phyloP scores from a whole-genome alignment of 92 coral and sea anemone genomes.

The Epizoanthus rinbou region DNA sequence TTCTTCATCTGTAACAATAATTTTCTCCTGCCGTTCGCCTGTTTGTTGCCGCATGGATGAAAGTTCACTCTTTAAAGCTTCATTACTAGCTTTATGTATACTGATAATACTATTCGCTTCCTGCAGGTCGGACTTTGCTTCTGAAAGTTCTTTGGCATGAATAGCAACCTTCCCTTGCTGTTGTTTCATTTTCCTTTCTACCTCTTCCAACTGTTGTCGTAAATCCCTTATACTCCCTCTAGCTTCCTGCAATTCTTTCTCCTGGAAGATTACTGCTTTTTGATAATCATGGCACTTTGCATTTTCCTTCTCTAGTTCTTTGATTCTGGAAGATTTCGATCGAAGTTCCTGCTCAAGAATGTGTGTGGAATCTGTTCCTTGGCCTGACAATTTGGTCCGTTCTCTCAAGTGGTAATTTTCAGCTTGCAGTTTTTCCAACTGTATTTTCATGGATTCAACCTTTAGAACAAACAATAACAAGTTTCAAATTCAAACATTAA shows the following conservation, averaged over 20 bases:
- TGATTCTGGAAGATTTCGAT: slow-evolving; percentile 60
- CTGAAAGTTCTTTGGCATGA: slow-evolving; percentile 84
- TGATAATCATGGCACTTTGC: slow-evolving; percentile 76
- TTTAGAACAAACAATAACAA: slow-evolving; percentile 9
- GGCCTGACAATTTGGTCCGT: slow-evolving; percentile 48
- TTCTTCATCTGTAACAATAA: slow-evolving; percentile 72
- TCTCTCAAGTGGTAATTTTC: slow-evolving; percentile 71
- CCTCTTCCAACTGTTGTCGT: slow-evolving; percentile 78
- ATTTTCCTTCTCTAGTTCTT: slow-evolving; percentile 74
- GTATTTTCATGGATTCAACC: slow-evolving; percentile 56
- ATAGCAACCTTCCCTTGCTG: slow-evolving; percentile 74
- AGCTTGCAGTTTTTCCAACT: slow-evolving; percentile 66
- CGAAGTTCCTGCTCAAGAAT: slow-evolving; percentile 78
- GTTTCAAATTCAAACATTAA: background rate
- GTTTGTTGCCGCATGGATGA: slow-evolving; percentile 48
- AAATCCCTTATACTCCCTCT: slow-evolving; percentile 62
- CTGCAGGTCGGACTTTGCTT: slow-evolving; percentile 83
- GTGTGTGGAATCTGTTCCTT: slow-evolving; percentile 70
- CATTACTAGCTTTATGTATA: slow-evolving; percentile 87
- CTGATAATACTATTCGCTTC: slow-evolving; percentile 93
- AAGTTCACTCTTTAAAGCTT: slow-evolving; percentile 75
- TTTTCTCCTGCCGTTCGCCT: slow-evolving; percentile 60
- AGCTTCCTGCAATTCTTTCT: slow-evolving; percentile 65
- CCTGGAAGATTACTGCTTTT: slow-evolving; percentile 82
- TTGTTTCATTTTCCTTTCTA: slow-evolving; percentile 77